Conservation (phyloP, 2,888 invertebrate genomes). For the Rhogogaster chlorosoma region DNA sequence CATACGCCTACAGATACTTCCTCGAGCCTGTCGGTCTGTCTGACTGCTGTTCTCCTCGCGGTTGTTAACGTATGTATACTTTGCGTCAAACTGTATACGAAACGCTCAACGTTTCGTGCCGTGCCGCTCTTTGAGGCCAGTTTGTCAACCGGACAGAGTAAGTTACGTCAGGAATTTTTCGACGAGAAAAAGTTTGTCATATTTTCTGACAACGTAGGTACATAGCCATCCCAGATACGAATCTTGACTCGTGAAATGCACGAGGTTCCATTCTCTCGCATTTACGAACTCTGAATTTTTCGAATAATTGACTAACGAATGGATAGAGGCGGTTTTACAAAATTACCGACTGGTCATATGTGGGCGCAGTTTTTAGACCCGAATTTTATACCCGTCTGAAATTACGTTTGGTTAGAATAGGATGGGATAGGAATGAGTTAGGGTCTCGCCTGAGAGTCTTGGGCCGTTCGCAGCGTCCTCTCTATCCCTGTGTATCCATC, state of each 20-base stretch:
- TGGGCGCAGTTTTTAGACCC: background rate
- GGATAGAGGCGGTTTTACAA: background rate
- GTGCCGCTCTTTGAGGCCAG: background rate
- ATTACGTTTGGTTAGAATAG: background rate
- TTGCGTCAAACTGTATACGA: background rate
- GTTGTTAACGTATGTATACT: background rate
- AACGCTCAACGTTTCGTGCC: conserved; percentile 14
- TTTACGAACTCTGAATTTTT: background rate
- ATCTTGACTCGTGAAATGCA: background rate
- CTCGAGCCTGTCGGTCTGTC: background rate
- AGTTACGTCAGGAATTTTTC: background rate
- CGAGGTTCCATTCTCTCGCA: background rate
- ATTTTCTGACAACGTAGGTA: conserved; percentile 7
- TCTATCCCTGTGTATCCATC: background rate
- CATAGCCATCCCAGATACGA: background rate
- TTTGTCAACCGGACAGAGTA: background rate
- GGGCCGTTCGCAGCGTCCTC: background rate
- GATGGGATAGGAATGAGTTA: background rate
- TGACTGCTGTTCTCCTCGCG: background rate
- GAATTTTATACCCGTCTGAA: background rate
- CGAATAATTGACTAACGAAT: conserved; percentile 26
- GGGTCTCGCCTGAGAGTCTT: background rate
- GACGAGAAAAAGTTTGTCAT: conserved; percentile 20
- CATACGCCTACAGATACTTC: background rate
- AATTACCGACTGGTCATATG: background rate